Percentiles rank a stretch among this genome's conserved stretches.
These are phyloP conservation scores for Nasua narica DNA, from an alignment of 2,797 vertebrate species.

Conservation along the genomic window DNA sequence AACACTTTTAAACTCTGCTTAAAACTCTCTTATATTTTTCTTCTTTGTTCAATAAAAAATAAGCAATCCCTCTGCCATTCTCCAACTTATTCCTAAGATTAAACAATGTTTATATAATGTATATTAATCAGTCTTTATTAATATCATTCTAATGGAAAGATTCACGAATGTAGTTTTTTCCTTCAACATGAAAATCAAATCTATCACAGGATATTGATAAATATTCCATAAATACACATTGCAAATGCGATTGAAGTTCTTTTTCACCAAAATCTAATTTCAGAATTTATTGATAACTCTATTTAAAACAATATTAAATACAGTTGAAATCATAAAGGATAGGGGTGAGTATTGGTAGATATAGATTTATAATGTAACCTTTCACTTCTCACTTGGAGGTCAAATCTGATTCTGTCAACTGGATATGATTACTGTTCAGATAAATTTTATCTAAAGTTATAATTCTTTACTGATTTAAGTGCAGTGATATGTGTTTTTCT, in stretches of 20 bases:
- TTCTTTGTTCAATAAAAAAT: neutral
- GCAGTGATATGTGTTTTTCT: neutral
- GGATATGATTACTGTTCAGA: slow-evolving; percentile 40
- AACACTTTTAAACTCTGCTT: neutral
- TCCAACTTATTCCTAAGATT: slow-evolving; percentile 41
- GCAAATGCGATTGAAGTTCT: slow-evolving; percentile 63
- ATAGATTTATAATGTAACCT: slow-evolving; percentile 66
- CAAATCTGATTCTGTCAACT: slow-evolving; percentile 61
- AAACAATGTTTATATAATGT: slow-evolving; percentile 54
- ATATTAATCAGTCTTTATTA: slow-evolving; percentile 77
- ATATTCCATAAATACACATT: slow-evolving; percentile 57
- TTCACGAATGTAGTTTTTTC: slow-evolving; percentile 62
- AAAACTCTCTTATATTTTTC: neutral
- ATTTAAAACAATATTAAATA: slow-evolving; percentile 74
- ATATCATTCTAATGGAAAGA: slow-evolving; percentile 66
- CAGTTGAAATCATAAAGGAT: slow-evolving; percentile 54
- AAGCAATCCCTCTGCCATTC: neutral
- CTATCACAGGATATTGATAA: slow-evolving; percentile 68
- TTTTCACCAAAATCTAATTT: slow-evolving; percentile 74
- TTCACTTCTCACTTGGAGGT: slow-evolving; percentile 63
- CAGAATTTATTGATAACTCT: slow-evolving; percentile 68
- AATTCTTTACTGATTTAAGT: slow-evolving; percentile 26
- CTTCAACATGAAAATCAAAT: slow-evolving; percentile 71
- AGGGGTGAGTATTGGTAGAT: neutral
- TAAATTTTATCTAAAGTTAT: slow-evolving; percentile 64